A percentile compares a stretch with the other conserved stretches of the same genome.
Conservation (phyloP, 2,797 vertebrate genomes). For the Chloroceryle amazona region DNA sequence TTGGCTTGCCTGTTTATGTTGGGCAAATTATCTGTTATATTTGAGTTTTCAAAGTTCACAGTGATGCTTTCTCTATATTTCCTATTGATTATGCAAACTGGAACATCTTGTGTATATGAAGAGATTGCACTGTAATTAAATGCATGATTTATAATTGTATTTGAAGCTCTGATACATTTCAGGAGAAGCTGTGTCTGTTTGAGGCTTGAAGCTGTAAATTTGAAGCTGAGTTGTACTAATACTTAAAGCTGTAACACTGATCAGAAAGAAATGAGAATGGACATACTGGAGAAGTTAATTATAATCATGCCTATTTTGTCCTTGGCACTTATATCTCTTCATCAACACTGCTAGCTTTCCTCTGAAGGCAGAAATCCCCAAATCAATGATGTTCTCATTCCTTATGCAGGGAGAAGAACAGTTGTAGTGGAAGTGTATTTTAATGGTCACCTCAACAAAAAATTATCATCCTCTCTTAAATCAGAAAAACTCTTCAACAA, state of each 20-base stretch:
- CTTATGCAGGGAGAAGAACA: neutral
- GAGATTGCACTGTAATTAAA: constrained; percentile 19
- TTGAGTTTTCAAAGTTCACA: neutral
- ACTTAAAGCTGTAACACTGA: neutral
- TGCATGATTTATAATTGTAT: neutral
- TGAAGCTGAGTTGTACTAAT: neutral
- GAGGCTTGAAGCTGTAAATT: constrained; percentile 14
- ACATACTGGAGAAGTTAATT: neutral
- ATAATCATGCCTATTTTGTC: neutral
- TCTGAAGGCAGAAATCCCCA: neutral
- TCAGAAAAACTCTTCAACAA: neutral
- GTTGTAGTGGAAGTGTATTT: neutral
- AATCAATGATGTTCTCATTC: neutral
- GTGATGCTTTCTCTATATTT: neutral
- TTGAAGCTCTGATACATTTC: constrained; percentile 15
- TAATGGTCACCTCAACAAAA: neutral
- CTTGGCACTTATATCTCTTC: neutral
- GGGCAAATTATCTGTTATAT: neutral
- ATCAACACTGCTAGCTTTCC: neutral
- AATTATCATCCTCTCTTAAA: neutral
- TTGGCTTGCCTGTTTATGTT: neutral
- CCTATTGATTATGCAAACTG: constrained; percentile 8
- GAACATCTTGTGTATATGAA: neutral
- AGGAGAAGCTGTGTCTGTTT: neutral
- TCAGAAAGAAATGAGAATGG: constrained; percentile 12